These are phyloP conservation scores for Criorhina ranunculi DNA, from an alignment of 2,888 invertebrate genomes.

Conservation along the genomic window DNA sequence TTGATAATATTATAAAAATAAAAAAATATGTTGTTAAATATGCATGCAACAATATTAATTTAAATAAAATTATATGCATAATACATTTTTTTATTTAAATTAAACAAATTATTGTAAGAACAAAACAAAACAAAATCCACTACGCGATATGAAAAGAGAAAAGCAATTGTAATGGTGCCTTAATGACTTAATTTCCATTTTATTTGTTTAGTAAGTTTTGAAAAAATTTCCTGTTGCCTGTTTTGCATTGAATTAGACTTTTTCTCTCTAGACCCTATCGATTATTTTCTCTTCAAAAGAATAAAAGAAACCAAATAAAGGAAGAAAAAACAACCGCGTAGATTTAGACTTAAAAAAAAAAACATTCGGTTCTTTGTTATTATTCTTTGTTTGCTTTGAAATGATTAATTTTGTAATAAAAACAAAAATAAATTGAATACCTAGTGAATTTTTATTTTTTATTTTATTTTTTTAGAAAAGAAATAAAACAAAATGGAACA, in stretches of 20 bases:
- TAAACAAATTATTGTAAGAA: slow-evolving; percentile 81
- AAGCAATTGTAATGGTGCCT: slow-evolving; percentile 85
- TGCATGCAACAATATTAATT: slow-evolving; percentile 46
- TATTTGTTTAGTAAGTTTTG: slow-evolving; percentile 31
- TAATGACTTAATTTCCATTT: slow-evolving; percentile 82
- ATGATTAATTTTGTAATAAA: slow-evolving; percentile 13
- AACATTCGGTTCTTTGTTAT: slow-evolving; percentile 50
- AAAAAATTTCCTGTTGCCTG: slow-evolving; percentile 19
- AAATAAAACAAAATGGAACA: slow-evolving; percentile 60
- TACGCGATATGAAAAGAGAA: slow-evolving; percentile 78
- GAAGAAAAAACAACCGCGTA: slow-evolving; percentile 50
- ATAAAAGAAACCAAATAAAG: slow-evolving; percentile 21
- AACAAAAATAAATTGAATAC: slow-evolving; percentile 12
- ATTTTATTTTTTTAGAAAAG: slow-evolving; percentile 52
- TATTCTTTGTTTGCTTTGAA: slow-evolving; percentile 23
- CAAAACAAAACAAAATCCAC: slow-evolving; percentile 76
- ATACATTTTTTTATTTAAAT: slow-evolving; percentile 69
- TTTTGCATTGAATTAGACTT: slow-evolving; percentile 29
- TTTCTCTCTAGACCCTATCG: slow-evolving; percentile 48
- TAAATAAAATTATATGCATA: slow-evolving; percentile 55
- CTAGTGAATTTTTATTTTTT: slow-evolving; percentile 54
- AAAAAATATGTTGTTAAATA: slow-evolving; percentile 32
- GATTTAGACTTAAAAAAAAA: slow-evolving; percentile 45
- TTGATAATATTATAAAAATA: slow-evolving; percentile 7
- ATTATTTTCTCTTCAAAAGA: slow-evolving; percentile 64